Conservation (phyloP, 2,888 invertebrate species). For the Nemurella pictetii region DNA sequence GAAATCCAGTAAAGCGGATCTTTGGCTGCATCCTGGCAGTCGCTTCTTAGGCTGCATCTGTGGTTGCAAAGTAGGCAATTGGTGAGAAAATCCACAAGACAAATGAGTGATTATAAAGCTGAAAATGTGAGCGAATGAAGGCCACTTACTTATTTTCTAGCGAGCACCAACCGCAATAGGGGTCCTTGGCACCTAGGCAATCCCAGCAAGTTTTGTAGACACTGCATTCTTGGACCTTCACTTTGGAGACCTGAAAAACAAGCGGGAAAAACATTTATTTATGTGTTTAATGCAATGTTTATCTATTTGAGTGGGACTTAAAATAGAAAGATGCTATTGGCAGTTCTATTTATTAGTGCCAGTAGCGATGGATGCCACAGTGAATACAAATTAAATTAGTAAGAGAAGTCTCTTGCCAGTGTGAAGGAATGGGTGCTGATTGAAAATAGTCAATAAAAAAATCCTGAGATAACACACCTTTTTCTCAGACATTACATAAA, state of each 20-base stretch:
- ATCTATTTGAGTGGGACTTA: too few relatives aligned
- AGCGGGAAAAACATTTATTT: too few relatives aligned
- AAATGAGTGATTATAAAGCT: too few relatives aligned
- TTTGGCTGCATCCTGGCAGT: slow-evolving; percentile 89
- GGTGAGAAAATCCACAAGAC: too few relatives aligned
- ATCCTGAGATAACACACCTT: slow-evolving; percentile 62
- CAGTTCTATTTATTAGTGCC: too few relatives aligned
- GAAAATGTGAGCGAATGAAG: too few relatives aligned
- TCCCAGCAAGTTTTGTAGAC: slow-evolving; percentile 89
- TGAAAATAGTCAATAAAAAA: too few relatives aligned
- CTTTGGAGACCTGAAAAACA: slow-evolving; percentile 76
- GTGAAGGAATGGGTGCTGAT: neutral
- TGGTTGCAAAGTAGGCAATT: neutral
- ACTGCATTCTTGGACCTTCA: slow-evolving; percentile 92
- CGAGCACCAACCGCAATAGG: slow-evolving; percentile 98
- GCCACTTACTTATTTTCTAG: slow-evolving; percentile 79
- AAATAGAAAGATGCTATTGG: too few relatives aligned
- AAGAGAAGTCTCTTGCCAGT: too few relatives aligned
- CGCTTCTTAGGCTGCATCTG: slow-evolving; percentile 85
- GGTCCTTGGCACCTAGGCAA: slow-evolving; percentile 91
- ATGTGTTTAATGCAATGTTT: too few relatives aligned
- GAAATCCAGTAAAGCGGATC: slow-evolving; percentile 95
- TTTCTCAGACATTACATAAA: slow-evolving; percentile 91
- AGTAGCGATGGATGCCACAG: too few relatives aligned
- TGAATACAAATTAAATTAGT: too few relatives aligned